These are phyloP conservation scores for Brachionus paranguensis DNA, from an alignment of 1,140 invertebrate species.

Conservation along the genomic window DNA sequence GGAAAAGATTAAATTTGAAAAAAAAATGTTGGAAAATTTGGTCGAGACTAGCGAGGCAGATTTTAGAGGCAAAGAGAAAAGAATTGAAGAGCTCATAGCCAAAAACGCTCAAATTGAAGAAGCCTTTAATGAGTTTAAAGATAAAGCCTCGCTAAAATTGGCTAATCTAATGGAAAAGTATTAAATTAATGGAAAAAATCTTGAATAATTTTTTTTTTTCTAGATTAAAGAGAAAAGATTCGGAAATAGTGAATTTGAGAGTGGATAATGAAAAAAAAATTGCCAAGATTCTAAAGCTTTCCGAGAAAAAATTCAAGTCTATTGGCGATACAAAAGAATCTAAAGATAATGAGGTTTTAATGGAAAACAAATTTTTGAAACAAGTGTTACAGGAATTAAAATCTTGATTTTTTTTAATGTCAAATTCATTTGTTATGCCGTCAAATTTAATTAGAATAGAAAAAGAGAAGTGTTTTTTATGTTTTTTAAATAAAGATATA, in stretches of 20 bases:
- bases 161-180: background rate
- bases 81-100: background rate
- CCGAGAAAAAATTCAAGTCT: background rate
- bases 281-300: background rate
- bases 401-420: background rate
- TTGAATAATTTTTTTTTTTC: background rate
- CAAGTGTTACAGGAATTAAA: background rate
- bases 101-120: background rate
- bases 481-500: too few species aligned
- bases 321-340: background rate
- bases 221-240: conserved; percentile 14
- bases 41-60: background rate
- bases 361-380: background rate
- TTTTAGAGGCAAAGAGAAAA: background rate
- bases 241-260: background rate
- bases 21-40: background rate
- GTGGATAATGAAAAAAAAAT: conserved; percentile 23
- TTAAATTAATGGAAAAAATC: background rate
- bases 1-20: background rate
- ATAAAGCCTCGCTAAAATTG: background rate
- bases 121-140: background rate
- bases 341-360: background rate
- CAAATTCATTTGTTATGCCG: background rate
- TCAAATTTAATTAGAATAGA: background rate
- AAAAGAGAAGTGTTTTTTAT: too few species aligned